phyloP scores from a whole-genome alignment of 2,113 vertebrate species.

The Mobula hypostoma region DNA sequence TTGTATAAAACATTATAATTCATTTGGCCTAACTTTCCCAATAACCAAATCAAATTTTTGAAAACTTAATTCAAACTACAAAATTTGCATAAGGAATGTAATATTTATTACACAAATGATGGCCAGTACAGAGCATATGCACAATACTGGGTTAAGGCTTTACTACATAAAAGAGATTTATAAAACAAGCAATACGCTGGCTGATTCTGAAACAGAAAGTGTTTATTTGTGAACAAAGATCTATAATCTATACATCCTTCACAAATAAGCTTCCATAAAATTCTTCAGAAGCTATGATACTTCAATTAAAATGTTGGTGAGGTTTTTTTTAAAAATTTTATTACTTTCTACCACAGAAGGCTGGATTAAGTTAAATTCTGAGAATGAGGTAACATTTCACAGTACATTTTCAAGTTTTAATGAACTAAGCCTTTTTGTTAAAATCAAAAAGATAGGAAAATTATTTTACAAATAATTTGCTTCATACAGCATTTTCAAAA shows the following conservation, averaged over 20 bases:
- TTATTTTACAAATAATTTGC: constrained; percentile 78
- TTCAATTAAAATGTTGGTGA: constrained; percentile 64
- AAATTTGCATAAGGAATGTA: background rate
- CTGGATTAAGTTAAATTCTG: constrained; percentile 78
- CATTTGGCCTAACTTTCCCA: background rate
- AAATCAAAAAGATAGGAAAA: constrained; percentile 74
- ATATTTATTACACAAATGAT: constrained; percentile 35
- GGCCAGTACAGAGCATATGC: constrained; percentile 34
- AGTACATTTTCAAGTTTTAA: constrained; percentile 96
- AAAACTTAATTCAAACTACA: background rate
- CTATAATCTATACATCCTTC: constrained; percentile 87
- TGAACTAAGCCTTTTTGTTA: constrained; percentile 77
- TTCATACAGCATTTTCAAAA: constrained; percentile 71
- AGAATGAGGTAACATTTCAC: constrained; percentile 98
- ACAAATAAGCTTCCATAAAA: constrained; percentile 68
- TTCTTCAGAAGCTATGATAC: constrained; percentile 74
- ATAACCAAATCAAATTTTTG: background rate
- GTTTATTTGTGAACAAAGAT: constrained; percentile 86
- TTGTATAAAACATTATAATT: constrained; percentile 22
- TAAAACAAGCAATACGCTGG: constrained; percentile 65
- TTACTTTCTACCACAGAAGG: constrained; percentile 68
- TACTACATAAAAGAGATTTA: constrained; percentile 38
- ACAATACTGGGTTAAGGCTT: constrained; percentile 37
- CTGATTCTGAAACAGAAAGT: constrained; percentile 75
- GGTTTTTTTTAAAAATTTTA: constrained; percentile 44